Evolutionary conservation across 2,888 invertebrate genomes (phyloP).

Genomic region (Pollenia amentaria): DNA sequence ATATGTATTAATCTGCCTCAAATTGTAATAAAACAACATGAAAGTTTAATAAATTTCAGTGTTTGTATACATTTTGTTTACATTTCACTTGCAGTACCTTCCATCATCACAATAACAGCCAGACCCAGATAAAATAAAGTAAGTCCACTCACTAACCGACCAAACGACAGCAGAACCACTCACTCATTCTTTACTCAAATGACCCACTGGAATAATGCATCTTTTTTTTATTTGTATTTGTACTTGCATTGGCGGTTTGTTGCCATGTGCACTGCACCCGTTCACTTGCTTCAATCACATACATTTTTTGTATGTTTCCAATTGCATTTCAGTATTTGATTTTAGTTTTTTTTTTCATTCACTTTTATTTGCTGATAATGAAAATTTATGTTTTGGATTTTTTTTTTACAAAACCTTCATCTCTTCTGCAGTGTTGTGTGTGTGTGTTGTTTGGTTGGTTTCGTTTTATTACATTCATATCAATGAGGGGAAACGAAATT

Average conservation of each 20-base stretch:
- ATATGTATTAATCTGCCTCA: slow-evolving; percentile 5
- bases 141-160: slow-evolving; percentile 22
- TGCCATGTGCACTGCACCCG: slow-evolving; percentile 46
- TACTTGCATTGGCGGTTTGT: slow-evolving; percentile 4
- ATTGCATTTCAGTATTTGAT: neutral
- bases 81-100: slow-evolving; percentile 37
- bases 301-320: slow-evolving; percentile 13
- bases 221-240: neutral
- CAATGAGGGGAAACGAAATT: slow-evolving; percentile 25
- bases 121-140: slow-evolving; percentile 43
- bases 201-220: slow-evolving; percentile 12
- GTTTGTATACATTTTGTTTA: slow-evolving; percentile 5
- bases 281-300: slow-evolving; percentile 9
- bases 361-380: slow-evolving; percentile 60
- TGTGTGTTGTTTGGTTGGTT: neutral
- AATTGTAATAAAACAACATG: slow-evolving; percentile 23
- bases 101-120: slow-evolving; percentile 32
- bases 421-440: neutral
- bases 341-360: slow-evolving; percentile 36
- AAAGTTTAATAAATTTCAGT: slow-evolving; percentile 37
- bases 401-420: slow-evolving; percentile 9
- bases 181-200: slow-evolving; percentile 12
- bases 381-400: slow-evolving; percentile 48
- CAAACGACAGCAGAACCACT: neutral
- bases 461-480: slow-evolving; percentile 4